A percentile compares a stretch with the other conserved stretches of the same genome.
Conservation (phyloP, 2,797 vertebrate species). For the Notolabrus celidotus region DNA sequence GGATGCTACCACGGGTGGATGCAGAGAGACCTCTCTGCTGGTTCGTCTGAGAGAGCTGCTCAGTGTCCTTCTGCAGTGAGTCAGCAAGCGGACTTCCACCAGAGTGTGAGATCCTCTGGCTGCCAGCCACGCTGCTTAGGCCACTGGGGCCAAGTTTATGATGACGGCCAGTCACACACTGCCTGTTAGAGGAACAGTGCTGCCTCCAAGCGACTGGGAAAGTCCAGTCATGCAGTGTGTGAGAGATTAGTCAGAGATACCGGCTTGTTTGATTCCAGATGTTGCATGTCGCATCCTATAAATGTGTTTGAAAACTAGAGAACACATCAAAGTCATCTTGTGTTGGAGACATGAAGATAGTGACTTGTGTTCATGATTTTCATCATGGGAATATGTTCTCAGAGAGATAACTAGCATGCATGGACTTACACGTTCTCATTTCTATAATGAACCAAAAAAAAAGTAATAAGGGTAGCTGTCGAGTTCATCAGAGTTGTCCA, state of each 20-base stretch:
- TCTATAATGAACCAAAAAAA: no score
- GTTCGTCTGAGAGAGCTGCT: conserved; percentile 29
- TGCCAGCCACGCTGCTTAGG: conserved; percentile 34
- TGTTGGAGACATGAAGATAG: not conserved
- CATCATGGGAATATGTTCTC: no score
- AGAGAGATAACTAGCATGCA: no score
- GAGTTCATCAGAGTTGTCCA: no score
- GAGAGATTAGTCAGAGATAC: conserved; percentile 23
- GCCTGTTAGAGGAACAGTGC: conserved; percentile 56
- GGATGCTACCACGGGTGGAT: conserved; percentile 33
- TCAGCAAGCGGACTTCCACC: conserved; percentile 65
- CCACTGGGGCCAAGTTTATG: conserved; percentile 49
- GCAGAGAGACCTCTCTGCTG: conserved; percentile 24
- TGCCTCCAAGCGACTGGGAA: conserved; percentile 71
- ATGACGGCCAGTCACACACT: conserved; percentile 35
- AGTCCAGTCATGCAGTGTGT: conserved; percentile 21
- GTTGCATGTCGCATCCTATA: not conserved
- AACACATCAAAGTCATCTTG: not conserved
- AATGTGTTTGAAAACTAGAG: no score
- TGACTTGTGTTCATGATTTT: no score
- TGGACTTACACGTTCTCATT: no score
- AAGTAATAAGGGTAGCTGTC: no score
- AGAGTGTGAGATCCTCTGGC: conserved; percentile 62
- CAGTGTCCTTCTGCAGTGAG: conserved; percentile 56
- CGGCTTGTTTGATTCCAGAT: not conserved